Base-by-base conservation (phyloP, 2,797 vertebrate species). In the Pipistrellus pipistrellus region DNA sequence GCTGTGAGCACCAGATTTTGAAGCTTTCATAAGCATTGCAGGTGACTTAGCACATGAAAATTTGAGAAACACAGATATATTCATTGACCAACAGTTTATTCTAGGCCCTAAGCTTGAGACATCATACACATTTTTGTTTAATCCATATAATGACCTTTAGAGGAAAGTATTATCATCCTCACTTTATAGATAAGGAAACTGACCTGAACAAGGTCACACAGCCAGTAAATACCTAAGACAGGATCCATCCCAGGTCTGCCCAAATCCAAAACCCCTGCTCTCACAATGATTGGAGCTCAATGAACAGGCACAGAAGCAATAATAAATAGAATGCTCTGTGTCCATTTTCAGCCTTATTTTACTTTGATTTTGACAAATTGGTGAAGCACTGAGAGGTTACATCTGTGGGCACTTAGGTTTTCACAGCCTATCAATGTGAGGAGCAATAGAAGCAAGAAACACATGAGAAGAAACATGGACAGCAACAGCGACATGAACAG, bases 331-430 rank as follows among this genome's bases (percentile, higher is more conserved):
- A 80, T 53, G 30, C 8, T 69, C 53, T 72, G 17, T 32, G 17
- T 48, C 62, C 10, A 20, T 27, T 81, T 88, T 82, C 23, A 88
- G 46, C 51, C 9, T 80, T 53, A 48, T 48, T 83, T 62, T 69
- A 78, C 46, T 90, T 95, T 71, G 69, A 73, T 48, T 64, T 72
- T 80, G 21, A 93, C 85, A 21, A 69, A 84, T 81, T 32, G 30
- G 35, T 46, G 8, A 88, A 59, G 55, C 71, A 32, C 44, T 68
- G 6, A 51, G 20, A 73, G 48, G 27, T 53, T 51, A 8, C 20
- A 85, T n/a, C 66, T 44, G 32, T 48, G 14, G 32, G 25, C 17
- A 38, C 0, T 53, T 35, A 17, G 23, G 11, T 92, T 66, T 72
- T 55, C 55, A n/a, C 17, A 51, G 30, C 13, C 41, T 87, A 62